These are phyloP conservation scores for Xylocopa sonorina DNA, from an alignment of 1,140 invertebrate genomes.

Conservation along the genomic window DNA sequence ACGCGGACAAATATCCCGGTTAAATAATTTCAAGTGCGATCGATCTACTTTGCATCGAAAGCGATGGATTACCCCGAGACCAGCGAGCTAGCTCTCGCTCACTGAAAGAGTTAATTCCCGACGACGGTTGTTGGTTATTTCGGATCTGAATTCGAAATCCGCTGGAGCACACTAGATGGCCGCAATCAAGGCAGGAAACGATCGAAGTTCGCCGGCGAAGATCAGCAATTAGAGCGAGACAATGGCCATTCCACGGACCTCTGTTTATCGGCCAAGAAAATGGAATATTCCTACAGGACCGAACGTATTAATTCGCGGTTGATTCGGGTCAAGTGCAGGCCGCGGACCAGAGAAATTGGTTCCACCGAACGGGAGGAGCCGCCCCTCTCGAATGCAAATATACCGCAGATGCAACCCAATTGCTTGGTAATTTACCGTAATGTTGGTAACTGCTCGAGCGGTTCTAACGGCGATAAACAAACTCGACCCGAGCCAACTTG, in stretches of 20 bases:
- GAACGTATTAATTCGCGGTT: constrained; percentile 52
- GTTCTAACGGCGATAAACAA: constrained; percentile 32
- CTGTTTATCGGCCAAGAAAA: constrained; percentile 15
- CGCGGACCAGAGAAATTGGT: constrained; percentile 55
- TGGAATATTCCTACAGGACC: constrained; percentile 34
- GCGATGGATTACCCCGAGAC: too few species aligned
- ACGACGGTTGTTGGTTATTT: background rate
- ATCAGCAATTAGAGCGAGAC: constrained; percentile 17
- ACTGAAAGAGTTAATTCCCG: too few species aligned
- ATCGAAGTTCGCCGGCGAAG: background rate
- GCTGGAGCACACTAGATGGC: background rate
- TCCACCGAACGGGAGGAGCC: constrained; percentile 18
- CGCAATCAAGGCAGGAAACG: background rate
- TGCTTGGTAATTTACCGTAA: constrained; percentile 56
- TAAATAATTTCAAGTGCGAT: too few species aligned
- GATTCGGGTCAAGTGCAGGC: constrained; percentile 65
- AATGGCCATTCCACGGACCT: constrained; percentile 1
- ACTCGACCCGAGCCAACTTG: background rate
- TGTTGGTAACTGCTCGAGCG: constrained; percentile 47
- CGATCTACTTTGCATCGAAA: too few species aligned
- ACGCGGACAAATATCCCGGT: too few species aligned
- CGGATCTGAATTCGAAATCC: background rate
- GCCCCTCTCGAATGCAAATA: constrained; percentile 61
- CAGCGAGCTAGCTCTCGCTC: too few species aligned
- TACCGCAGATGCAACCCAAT: constrained; percentile 51